phyloP scores from a whole-genome alignment of 2,888 invertebrate genomes.

The Diarsia mendica region DNA sequence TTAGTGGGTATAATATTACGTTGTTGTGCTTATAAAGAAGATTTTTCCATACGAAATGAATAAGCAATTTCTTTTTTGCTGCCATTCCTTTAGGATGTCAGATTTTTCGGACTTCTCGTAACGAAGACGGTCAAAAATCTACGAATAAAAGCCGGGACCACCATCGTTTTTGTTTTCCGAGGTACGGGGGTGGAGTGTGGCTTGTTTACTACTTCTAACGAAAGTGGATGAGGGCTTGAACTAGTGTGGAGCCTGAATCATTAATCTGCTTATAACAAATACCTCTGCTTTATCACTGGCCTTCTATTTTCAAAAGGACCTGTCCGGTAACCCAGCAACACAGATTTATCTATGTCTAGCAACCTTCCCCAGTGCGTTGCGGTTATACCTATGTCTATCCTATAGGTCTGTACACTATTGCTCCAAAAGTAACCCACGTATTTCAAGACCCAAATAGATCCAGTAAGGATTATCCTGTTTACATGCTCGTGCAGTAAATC shows the following conservation, averaged over 20 bases:
- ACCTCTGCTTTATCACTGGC: background rate
- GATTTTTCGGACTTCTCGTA: background rate
- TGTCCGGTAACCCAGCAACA: background rate
- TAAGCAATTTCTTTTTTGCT: background rate
- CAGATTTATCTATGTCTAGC: too few species aligned
- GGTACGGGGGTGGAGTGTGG: too few species aligned
- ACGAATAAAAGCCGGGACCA: background rate
- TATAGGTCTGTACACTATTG: background rate
- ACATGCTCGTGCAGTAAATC: background rate
- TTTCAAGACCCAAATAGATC: background rate
- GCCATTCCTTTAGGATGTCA: background rate
- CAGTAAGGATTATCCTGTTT: conserved; percentile 10
- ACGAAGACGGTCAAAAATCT: background rate
- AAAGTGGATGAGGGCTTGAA: background rate
- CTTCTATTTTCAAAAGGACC: background rate
- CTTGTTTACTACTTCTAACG: background rate
- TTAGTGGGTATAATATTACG: background rate
- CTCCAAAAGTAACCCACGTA: background rate
- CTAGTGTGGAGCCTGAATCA: background rate
- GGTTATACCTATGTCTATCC: background rate
- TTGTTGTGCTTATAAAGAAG: background rate
- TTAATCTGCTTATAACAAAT: background rate
- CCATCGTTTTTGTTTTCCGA: background rate
- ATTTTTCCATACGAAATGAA: background rate
- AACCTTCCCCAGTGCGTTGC: background rate